Percentiles rank a stretch among this genome's conserved stretches.
phyloP scores from a whole-genome alignment of 2,113 vertebrate species.

The Progne subis region DNA sequence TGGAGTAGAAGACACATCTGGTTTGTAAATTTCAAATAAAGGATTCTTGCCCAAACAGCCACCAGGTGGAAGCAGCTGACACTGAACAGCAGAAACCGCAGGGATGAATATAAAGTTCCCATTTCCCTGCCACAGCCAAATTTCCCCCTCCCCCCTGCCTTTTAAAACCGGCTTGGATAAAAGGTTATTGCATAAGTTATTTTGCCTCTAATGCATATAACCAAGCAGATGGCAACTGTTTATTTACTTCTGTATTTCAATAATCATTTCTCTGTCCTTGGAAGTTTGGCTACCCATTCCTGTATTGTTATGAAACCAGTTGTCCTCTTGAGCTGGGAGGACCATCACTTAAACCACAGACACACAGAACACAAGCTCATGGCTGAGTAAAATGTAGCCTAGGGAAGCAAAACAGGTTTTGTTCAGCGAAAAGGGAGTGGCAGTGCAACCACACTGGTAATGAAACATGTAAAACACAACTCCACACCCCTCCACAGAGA shows the following conservation, averaged over 20 bases:
- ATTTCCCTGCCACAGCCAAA: background rate
- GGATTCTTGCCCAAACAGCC: background rate
- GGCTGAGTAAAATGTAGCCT: background rate
- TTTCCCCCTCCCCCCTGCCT: background rate
- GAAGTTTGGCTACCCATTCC: background rate
- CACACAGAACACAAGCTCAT: background rate
- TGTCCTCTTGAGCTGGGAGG: background rate
- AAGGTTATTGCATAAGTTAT: background rate
- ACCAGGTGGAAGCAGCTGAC: conserved; percentile 64
- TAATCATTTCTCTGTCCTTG: background rate
- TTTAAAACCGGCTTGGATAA: background rate
- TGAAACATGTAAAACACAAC: background rate
- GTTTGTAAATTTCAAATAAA: background rate
- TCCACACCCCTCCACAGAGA: background rate
- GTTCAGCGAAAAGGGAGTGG: conserved; percentile 30
- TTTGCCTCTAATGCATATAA: background rate
- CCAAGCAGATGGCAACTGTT: background rate
- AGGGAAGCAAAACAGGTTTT: conserved; percentile 30
- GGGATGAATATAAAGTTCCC: background rate
- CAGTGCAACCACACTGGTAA: background rate
- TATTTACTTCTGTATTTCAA: background rate
- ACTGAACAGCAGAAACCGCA: background rate
- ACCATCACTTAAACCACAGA: background rate
- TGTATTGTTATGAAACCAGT: background rate
- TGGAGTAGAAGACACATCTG: background rate